phyloP scores from a whole-genome alignment of 2,888 invertebrate genomes.

The Ennomos quercinarius region DNA sequence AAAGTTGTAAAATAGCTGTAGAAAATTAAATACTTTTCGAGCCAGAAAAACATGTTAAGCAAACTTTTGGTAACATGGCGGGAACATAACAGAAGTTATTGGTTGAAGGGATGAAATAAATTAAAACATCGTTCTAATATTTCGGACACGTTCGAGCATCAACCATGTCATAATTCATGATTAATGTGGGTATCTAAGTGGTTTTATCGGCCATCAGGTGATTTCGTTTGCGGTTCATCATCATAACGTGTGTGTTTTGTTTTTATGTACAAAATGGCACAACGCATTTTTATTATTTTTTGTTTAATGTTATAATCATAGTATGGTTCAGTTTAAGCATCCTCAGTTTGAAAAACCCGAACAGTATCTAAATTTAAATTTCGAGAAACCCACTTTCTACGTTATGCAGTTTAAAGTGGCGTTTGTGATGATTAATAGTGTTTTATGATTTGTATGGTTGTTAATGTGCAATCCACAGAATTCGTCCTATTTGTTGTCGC shows the following conservation, averaged over 20 bases:
- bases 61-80: conserved; percentile 20
- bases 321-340: no score
- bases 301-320: no score
- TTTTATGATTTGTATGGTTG: no score
- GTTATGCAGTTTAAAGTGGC: no score
- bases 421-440: not conserved
- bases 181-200: conserved; percentile 18
- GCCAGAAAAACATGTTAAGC: conserved; percentile 24
- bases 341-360: no score
- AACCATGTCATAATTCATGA: conserved; percentile 14
- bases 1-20: conserved; percentile 16
- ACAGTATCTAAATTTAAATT: no score
- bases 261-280: no score
- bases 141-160: conserved; percentile 19
- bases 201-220: conserved; percentile 19
- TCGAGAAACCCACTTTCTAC: no score
- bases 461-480: no score
- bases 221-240: not conserved
- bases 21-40: conserved; percentile 17
- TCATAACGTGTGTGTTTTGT: no score
- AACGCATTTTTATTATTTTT: no score
- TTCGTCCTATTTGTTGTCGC: no score
- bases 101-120: conserved; percentile 11
- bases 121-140: conserved; percentile 22
- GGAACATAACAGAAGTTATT: conserved; percentile 10